Conservation (phyloP, 1,140 invertebrate species). For the Drosophila lacteicornis region DNA sequence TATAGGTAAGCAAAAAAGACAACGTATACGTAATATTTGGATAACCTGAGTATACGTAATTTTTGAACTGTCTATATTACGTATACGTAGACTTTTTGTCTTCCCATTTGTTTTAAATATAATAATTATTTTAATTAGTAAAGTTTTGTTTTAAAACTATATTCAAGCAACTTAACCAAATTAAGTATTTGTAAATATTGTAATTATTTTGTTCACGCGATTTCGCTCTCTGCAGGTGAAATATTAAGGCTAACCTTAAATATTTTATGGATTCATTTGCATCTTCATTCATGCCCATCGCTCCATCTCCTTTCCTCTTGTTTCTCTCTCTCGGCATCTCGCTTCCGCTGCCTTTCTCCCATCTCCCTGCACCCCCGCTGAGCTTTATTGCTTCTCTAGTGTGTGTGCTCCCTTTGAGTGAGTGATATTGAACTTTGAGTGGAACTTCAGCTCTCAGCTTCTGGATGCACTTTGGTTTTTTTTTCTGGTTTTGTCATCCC, state of each 20-base stretch:
- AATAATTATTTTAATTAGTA: too few species aligned
- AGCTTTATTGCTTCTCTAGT: neutral
- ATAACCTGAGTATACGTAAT: neutral
- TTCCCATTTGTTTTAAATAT: too few species aligned
- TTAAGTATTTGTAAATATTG: too few species aligned
- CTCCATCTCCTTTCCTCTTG: neutral
- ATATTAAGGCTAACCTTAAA: conserved; percentile 49
- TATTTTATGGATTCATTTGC: conserved; percentile 56
- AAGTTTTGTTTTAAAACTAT: too few species aligned
- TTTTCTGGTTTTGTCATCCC: conserved; percentile 18
- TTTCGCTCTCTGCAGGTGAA: neutral
- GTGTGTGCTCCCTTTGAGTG: neutral
- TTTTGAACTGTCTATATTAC: neutral
- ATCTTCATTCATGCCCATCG: conserved; percentile 49
- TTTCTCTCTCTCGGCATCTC: neutral
- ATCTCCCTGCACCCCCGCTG: neutral
- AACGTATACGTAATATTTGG: neutral
- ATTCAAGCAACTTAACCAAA: too few species aligned
- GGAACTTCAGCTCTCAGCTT: conserved; percentile 17
- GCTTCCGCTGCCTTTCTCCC: conserved; percentile 6
- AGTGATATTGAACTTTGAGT: conserved; percentile 24
- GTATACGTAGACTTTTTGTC: neutral
- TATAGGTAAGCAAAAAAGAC: neutral
- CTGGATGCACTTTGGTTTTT: conserved; percentile 23
- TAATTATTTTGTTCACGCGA: too few species aligned